Percentiles rank a stretch among this genome's conserved stretches.
These are phyloP conservation scores for Cranoglanis bouderius DNA, from an alignment of 2,113 vertebrate species.

Conservation along the genomic window DNA sequence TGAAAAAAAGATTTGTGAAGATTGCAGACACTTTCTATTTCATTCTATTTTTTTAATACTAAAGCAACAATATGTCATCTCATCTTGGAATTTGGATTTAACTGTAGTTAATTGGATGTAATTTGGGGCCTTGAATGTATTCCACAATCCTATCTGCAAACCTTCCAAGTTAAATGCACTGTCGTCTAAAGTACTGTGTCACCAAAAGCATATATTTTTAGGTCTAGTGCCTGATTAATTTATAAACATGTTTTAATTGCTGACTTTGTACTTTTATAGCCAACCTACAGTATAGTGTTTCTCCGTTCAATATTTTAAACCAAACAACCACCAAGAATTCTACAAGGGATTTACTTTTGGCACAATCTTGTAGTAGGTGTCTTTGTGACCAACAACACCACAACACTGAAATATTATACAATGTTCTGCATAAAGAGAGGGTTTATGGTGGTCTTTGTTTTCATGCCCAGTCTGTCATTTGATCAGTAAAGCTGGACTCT, in stretches of 20 bases:
- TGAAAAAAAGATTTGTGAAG: background rate
- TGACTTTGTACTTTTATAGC: background rate
- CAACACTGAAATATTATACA: slow-evolving; percentile 24
- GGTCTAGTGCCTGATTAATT: background rate
- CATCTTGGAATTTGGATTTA: background rate
- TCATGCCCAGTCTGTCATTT: slow-evolving; percentile 30
- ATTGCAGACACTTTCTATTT: slow-evolving; percentile 9
- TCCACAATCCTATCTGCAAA: background rate
- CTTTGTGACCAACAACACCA: slow-evolving; percentile 8
- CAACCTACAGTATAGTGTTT: background rate
- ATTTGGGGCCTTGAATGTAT: background rate
- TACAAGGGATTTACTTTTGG: slow-evolving; percentile 20
- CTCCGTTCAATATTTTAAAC: background rate
- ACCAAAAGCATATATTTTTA: slow-evolving; percentile 12
- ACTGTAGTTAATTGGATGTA: background rate
- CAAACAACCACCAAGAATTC: slow-evolving; percentile 10
- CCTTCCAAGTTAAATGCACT: background rate
- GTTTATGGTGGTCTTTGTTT: slow-evolving; percentile 29
- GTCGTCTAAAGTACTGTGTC: no score
- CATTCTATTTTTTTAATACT: background rate
- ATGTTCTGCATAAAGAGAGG: slow-evolving; percentile 23
- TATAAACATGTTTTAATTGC: slow-evolving; percentile 3
- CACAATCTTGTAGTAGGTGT: slow-evolving; percentile 3
- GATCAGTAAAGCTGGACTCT: slow-evolving; percentile 31
- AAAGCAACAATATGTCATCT: background rate